Base-by-base conservation (phyloP, 1,140 invertebrate genomes). In the Drosophila saltans region DNA sequence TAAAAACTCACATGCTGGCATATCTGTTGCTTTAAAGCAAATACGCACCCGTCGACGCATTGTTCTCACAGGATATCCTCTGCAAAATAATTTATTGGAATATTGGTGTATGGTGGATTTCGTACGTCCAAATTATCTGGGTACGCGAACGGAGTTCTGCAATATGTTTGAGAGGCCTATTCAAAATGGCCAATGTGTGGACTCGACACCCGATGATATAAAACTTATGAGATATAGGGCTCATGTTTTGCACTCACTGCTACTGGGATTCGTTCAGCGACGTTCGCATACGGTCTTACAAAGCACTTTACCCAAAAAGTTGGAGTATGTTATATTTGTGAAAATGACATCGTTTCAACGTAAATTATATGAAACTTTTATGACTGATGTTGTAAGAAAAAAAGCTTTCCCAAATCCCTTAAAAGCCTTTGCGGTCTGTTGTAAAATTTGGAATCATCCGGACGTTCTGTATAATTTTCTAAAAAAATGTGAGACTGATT, bases 391-490 rank as follows among this genome's bases (percentile, higher is more conserved):
- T 2, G 96, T 97, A 1, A 94, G 96, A 56, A 96, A 95, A 8
- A 96, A 97, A 69, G 95, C 97, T 30, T 97, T 98, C 26, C 97
- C 97, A 5, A 99, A 99, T 94, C 98, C 99, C 1, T 94, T 99
- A 9, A 99, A 98, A 92, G 98, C 99, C 3, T 99, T 99, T 93
- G 97, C 98, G 45, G 97, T 99, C 61, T 99, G 98, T 92, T 99
- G 98, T 91, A 99, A 99, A 95, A 99, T 99, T 77, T 99, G 98
- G 98, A 99, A 99, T 92, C 99, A 99, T 93, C 98, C 99, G 0
- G 99, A 99, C 93, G 96, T 99, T 58, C 92, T 99, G 36, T 98
- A 98, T 90, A 96, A 98, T 91, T 97, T 98, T 91, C 91, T 99
- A 55, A 96, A 96, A 85, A 97, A 98, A 91, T 94, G 96, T 65